phyloP scores from a whole-genome alignment of 1,140 invertebrate genomes.

The Sinella curviseta region DNA sequence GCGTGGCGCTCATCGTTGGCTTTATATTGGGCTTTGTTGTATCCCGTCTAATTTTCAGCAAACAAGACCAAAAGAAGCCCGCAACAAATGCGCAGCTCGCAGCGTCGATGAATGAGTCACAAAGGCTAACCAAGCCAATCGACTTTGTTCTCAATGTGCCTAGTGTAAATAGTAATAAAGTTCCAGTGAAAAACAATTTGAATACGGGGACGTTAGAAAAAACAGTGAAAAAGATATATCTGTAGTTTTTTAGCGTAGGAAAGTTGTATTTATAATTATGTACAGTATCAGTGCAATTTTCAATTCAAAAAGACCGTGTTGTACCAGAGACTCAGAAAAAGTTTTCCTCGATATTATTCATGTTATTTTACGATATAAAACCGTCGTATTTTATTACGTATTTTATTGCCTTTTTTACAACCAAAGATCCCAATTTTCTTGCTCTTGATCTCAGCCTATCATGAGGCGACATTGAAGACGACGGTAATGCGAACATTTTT shows the following conservation, averaged over 20 bases:
- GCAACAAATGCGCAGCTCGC: constrained; percentile 45
- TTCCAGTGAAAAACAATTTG: constrained; percentile 43
- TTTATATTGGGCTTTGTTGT: constrained; percentile 44
- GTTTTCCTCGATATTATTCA: no score
- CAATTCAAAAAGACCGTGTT: no score
- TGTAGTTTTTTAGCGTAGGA: no score
- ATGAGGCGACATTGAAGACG: no score
- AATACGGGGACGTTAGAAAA: constrained; percentile 48
- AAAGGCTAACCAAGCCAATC: constrained; percentile 47
- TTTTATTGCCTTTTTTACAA: background rate
- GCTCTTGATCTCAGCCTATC: background rate
- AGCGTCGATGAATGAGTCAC: constrained; percentile 40
- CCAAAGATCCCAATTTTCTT: background rate
- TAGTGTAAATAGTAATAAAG: constrained; percentile 25
- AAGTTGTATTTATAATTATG: no score
- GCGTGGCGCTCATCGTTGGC: constrained; percentile 41
- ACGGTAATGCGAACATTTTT: no score
- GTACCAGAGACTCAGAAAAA: no score
- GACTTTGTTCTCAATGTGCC: constrained; percentile 48
- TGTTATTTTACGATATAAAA: no score
- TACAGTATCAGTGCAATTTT: no score
- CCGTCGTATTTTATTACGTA: no score
- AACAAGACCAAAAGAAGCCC: constrained; percentile 37
- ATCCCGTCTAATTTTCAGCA: constrained; percentile 26
- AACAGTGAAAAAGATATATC: constrained; percentile 49